phyloP scores from a whole-genome alignment of 1,140 invertebrate species.

The Parapsyche elsis region DNA sequence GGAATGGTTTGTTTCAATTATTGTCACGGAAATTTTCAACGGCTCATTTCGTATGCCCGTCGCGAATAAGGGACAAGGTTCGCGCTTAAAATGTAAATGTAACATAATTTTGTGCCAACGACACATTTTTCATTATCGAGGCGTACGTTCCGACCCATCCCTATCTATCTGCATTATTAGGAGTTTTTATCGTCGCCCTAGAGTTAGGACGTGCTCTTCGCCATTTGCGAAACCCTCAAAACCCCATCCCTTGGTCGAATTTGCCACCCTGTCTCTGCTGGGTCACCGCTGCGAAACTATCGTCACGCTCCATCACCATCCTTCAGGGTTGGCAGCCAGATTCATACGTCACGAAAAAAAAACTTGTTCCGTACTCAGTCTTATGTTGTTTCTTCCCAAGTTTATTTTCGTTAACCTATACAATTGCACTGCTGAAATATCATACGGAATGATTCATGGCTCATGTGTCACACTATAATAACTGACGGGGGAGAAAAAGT shows the following conservation, averaged over 20 bases:
- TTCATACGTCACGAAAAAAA: background rate
- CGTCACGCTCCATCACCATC: constrained; percentile 25
- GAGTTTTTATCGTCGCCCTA: constrained; percentile 47
- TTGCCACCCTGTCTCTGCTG: background rate
- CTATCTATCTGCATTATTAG: constrained; percentile 54
- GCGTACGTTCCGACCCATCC: background rate
- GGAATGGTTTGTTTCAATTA: constrained; percentile 4
- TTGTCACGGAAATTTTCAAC: background rate
- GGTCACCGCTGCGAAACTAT: background rate
- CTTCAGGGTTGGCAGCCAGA: constrained; percentile 7
- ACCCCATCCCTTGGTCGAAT: background rate
- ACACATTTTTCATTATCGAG: background rate
- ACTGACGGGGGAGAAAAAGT: too few relatives aligned
- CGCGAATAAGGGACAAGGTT: background rate
- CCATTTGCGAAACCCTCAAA: background rate
- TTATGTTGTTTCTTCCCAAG: too few relatives aligned
- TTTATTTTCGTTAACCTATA: too few relatives aligned
- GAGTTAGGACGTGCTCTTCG: too few relatives aligned
- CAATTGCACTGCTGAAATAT: too few relatives aligned
- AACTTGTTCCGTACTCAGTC: too few relatives aligned
- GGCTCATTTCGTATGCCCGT: background rate
- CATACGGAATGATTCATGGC: too few relatives aligned
- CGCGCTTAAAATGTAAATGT: background rate
- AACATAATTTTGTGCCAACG: constrained; percentile 4
- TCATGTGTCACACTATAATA: too few relatives aligned